phyloP scores from a whole-genome alignment of 2,888 invertebrate genomes.

The Malthinus seriepunctatus region DNA sequence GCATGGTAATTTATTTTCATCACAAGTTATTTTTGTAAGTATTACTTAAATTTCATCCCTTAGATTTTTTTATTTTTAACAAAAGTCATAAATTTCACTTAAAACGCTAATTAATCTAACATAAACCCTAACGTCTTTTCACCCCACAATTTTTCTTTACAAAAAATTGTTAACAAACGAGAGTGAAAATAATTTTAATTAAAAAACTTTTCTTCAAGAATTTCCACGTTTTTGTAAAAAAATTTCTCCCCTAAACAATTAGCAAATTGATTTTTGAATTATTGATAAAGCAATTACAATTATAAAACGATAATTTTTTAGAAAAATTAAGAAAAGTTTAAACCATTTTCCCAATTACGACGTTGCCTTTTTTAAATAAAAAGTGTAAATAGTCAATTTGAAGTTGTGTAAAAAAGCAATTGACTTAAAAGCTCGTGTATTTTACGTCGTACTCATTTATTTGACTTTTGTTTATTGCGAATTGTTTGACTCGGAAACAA shows the following conservation, averaged over 20 bases:
- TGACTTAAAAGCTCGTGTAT: slow-evolving; percentile 11
- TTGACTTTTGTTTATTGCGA: slow-evolving; percentile 3
- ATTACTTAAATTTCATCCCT: slow-evolving; percentile 2
- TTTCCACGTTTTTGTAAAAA: background rate
- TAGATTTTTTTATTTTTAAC: background rate
- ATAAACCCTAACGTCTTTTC: too few relatives aligned
- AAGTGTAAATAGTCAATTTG: background rate
- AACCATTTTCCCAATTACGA: background rate
- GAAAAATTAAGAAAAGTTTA: too few relatives aligned
- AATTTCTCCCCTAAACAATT: background rate
- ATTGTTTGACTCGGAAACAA: background rate
- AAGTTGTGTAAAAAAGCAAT: slow-evolving; percentile 9
- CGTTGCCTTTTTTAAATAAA: too few relatives aligned
- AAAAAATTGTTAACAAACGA: background rate
- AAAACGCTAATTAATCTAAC: too few relatives aligned
- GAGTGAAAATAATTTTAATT: background rate
- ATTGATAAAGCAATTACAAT: background rate
- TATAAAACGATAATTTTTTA: too few relatives aligned
- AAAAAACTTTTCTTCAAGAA: too few relatives aligned
- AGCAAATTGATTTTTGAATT: background rate
- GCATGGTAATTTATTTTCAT: slow-evolving; percentile 42
- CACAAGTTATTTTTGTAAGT: slow-evolving; percentile 31
- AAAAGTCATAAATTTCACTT: too few relatives aligned
- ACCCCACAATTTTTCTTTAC: background rate
- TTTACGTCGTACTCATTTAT: background rate